A percentile compares a stretch with the other conserved stretches of the same genome.
phyloP scores from a whole-genome alignment of 2,888 invertebrate genomes.

The Acrocyrtus sp. region DNA sequence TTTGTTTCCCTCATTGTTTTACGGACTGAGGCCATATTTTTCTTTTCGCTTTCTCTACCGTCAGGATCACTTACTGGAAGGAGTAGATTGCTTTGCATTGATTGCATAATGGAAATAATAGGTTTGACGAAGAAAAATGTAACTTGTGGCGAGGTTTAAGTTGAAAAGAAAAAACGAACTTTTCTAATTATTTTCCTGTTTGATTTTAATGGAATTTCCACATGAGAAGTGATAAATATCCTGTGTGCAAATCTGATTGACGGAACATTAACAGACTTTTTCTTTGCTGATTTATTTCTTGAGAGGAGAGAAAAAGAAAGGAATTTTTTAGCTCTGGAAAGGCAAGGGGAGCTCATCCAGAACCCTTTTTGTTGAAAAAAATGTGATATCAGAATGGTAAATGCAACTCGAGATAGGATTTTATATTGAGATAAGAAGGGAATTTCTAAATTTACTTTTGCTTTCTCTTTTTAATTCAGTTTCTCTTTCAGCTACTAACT shows the following conservation, averaged over 20 bases:
- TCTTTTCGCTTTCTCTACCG: conserved; percentile 33
- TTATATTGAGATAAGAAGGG: no score
- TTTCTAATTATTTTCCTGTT: conserved; percentile 64
- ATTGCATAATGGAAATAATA: conserved; percentile 15
- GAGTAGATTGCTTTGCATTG: conserved; percentile 39
- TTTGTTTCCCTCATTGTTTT: background rate
- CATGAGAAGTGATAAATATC: conserved; percentile 64
- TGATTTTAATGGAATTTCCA: conserved; percentile 64
- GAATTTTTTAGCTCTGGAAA: no score
- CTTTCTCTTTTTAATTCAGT: background rate
- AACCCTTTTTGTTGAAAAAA: background rate
- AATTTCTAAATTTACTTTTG: no score
- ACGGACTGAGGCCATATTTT: conserved; percentile 29
- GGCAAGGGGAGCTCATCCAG: no score
- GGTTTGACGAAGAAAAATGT: background rate
- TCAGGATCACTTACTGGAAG: conserved; percentile 39
- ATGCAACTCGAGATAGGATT: no score
- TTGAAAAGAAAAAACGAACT: conserved; percentile 9
- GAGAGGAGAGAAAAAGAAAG: conserved; percentile 8
- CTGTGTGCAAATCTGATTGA: conserved; percentile 64
- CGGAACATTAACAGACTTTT: conserved; percentile 61
- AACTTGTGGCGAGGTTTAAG: background rate
- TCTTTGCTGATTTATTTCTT: conserved; percentile 35
- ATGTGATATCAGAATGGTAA: no score
- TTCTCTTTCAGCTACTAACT: background rate